Evolutionary conservation across 2,113 vertebrate species (phyloP).

Genomic region (Passerina amoena): DNA sequence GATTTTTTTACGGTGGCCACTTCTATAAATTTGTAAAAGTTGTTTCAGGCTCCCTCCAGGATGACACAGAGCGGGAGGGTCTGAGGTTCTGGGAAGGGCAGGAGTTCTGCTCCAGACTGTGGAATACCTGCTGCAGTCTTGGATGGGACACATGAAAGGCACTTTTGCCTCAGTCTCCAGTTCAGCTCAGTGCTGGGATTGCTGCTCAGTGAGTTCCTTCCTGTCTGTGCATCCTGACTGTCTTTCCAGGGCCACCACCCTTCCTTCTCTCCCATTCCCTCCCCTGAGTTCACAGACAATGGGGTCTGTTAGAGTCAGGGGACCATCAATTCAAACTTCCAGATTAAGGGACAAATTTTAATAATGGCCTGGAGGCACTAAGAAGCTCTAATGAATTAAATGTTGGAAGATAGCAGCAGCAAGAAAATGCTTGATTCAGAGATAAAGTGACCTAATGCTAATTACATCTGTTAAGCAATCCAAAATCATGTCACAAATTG

Average conservation of each 20-base stretch:
- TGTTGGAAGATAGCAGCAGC: not conserved
- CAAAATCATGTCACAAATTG: conserved; percentile 22
- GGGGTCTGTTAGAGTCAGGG: not conserved
- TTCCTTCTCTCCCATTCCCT: not conserved
- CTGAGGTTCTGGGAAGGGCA: not conserved
- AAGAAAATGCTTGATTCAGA: conserved; percentile 37
- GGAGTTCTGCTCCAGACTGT: not conserved
- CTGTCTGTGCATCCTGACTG: not conserved
- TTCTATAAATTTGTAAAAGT: not conserved
- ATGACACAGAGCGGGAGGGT: not conserved
- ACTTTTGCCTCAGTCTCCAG: not conserved
- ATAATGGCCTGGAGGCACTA: not conserved
- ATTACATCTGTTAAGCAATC: conserved; percentile 50
- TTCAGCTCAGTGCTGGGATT: not conserved
- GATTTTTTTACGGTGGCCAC: not conserved
- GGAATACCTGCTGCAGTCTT: not conserved
- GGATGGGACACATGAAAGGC: not conserved
- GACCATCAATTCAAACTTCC: not conserved
- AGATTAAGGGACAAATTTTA: conserved; percentile 22
- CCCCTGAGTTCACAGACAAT: not conserved
- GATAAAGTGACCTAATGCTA: conserved; percentile 55
- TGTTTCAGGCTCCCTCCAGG: not conserved
- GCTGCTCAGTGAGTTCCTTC: not conserved
- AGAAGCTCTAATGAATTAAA: conserved; percentile 52
- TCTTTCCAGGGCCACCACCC: not conserved